Conservation (phyloP, 2,113 vertebrate species). For the Trichomycterus rosablanca region DNA sequence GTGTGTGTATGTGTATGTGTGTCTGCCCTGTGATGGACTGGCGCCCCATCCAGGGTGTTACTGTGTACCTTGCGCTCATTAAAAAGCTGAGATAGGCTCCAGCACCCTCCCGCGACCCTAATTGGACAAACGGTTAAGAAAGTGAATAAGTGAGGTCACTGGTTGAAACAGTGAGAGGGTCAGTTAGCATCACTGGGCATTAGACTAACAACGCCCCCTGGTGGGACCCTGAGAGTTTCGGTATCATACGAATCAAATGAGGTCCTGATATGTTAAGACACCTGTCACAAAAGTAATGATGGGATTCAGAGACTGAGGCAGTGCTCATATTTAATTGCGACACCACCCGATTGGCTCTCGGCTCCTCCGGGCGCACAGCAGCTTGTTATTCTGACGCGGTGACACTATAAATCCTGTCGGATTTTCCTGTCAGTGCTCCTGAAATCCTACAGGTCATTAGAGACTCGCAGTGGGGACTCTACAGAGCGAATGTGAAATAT, state of each 20-base stretch:
- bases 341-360: neutral
- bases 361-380: neutral
- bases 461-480: conserved; percentile 9
- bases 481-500: conserved; percentile 37
- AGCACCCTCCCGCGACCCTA: too few relatives aligned
- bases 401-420: neutral
- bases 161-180: too few relatives aligned
- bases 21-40: too few relatives aligned
- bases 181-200: too few relatives aligned
- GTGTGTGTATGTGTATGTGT: too few relatives aligned
- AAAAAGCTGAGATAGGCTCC: too few relatives aligned
- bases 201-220: too few relatives aligned
- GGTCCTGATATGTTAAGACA: neutral
- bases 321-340: neutral
- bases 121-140: too few relatives aligned
- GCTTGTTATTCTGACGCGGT: conserved; percentile 32
- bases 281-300: neutral
- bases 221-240: too few relatives aligned
- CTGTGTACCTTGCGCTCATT: too few relatives aligned
- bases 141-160: too few relatives aligned
- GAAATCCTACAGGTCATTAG: conserved; percentile 33
- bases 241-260: neutral
- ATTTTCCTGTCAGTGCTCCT: conserved; percentile 1
- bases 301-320: neutral
- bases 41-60: too few relatives aligned